These are phyloP conservation scores for Chaetops frenatus DNA, from an alignment of 2,113 vertebrate species.

Conservation along the genomic window DNA sequence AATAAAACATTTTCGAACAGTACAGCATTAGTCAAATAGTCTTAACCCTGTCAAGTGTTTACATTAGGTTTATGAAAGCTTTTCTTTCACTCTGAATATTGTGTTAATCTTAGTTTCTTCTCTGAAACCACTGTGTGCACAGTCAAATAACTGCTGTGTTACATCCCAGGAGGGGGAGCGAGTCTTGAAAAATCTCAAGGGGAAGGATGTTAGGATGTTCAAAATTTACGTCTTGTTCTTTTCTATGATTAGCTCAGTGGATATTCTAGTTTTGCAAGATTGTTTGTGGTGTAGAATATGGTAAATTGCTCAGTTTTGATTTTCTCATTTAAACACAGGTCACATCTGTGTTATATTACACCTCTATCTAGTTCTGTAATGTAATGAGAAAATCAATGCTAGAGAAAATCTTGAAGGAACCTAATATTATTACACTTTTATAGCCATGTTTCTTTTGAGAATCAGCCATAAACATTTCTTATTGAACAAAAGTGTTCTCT, in stretches of 20 bases:
- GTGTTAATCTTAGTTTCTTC: not conserved
- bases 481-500: not conserved
- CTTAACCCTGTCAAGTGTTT: not conserved
- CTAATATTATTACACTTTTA: not conserved
- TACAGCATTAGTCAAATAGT: not conserved
- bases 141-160: not conserved
- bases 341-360: not conserved
- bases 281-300: not conserved
- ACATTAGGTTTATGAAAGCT: not conserved
- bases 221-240: not conserved
- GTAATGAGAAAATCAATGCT: not conserved
- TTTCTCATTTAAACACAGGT: not conserved
- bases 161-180: not conserved
- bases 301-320: not conserved
- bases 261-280: not conserved
- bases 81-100: not conserved
- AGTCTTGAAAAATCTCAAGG: not conserved
- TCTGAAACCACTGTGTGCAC: not conserved
- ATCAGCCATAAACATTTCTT: not conserved
- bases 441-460: not conserved
- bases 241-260: not conserved
- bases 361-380: not conserved
- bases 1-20: not conserved
- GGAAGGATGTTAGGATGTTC: not conserved
- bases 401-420: not conserved